Base-by-base conservation (phyloP, 2,888 invertebrate species). In the Pseudococcus jackbeardsleyi region DNA sequence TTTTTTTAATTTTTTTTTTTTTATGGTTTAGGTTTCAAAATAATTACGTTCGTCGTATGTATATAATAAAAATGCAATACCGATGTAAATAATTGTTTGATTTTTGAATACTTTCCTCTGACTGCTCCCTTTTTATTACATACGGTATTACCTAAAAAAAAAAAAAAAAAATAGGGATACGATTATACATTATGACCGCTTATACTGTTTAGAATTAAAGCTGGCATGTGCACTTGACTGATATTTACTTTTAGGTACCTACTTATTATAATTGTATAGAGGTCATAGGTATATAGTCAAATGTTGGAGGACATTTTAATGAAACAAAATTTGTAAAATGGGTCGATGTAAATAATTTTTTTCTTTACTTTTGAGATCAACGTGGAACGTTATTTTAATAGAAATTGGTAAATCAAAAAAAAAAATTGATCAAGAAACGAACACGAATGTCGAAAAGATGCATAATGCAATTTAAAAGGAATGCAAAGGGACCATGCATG, bases 401-500 rank as follows among this genome's bases (percentile, higher is more conserved):
- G 8, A 82, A n/a, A 46, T 26, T 17, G 46, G 46, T 46, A 11
- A 72, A 82, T 82, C 79, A 82, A 46, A 82, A 82, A 6, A 39
- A 39, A 39, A 42, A 42, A 42, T 8, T 77, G 33, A 15, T 22
- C 19, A 46, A 82, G 19, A 42, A 46, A 46, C 9, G 12, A 19
- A 11, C 46, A 82, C 79, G 79, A 82, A 42, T 42, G 42, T 11
- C 9, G 46, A 46, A 46, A 82, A 82, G 33, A 82, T 82, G 79
- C 79, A 2, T 79, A 42, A 72, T 72, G 42, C 42, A 72, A 48
- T 72, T 68, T 68, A 59, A 1, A 39, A 88, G 88, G 82, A 79
- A 59, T 88, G 88, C 88, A 84, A 64, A 50, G 88, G 88, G 88
- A 88, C 88, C 88, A 88, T 88, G 33, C 26, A 59, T 86, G 64